Conservation (phyloP, 2,797 vertebrate species). For the Gambelia wislizenii region DNA sequence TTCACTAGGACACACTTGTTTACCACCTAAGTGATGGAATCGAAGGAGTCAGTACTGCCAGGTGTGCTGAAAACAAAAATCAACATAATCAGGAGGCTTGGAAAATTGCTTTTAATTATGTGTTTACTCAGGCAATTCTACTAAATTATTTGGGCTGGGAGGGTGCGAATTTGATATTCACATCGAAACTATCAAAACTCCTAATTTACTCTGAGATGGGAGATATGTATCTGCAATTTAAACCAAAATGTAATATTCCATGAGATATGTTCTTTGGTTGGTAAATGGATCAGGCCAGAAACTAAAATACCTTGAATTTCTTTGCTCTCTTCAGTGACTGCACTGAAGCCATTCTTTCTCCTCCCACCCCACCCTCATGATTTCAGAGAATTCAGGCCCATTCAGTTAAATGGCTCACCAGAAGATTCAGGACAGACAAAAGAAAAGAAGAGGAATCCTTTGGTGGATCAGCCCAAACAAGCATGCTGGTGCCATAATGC, state of each 20-base stretch:
- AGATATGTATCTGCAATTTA: slow-evolving; percentile 23
- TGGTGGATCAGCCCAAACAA: neutral
- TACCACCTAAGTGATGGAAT: slow-evolving; percentile 61
- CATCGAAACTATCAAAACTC: slow-evolving; percentile 38
- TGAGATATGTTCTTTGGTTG: neutral
- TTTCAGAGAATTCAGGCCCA: neutral
- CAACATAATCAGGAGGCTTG: slow-evolving; percentile 69
- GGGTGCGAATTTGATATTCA: slow-evolving; percentile 50
- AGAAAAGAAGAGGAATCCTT: neutral
- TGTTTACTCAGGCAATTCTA: slow-evolving; percentile 68
- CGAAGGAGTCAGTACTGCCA: slow-evolving; percentile 57
- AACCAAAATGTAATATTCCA: neutral
- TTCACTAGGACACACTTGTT: slow-evolving; percentile 42
- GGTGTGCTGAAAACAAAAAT: slow-evolving; percentile 74
- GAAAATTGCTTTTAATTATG: slow-evolving; percentile 73
- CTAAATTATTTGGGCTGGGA: slow-evolving; percentile 71
- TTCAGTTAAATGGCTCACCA: neutral
- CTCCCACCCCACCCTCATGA: no score
- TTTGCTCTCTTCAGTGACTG: neutral
- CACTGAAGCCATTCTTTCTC: neutral
- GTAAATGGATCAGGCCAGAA: neutral
- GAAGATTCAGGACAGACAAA: neutral
- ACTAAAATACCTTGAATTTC: neutral
- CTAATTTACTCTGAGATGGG: slow-evolving; percentile 37
- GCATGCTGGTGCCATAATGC: neutral